A percentile compares a stretch with the other conserved stretches of the same genome.
Conservation (phyloP, 1,140 invertebrate genomes). For the Lordiphosa mommai region DNA sequence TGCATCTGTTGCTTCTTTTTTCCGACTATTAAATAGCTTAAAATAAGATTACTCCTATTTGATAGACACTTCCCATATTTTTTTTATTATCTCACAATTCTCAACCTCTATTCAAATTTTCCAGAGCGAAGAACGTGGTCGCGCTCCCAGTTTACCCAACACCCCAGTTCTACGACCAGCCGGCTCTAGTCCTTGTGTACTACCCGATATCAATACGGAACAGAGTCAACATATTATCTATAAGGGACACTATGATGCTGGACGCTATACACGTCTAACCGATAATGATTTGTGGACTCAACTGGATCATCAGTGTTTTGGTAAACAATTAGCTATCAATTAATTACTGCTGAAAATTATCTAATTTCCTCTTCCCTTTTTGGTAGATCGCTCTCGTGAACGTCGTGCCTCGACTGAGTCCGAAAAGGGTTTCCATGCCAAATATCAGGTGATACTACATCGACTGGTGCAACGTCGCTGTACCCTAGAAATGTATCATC, state of each 20-base stretch:
- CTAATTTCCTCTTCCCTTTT: background rate
- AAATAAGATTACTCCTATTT: too few relatives aligned
- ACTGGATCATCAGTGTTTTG: conserved; percentile 80
- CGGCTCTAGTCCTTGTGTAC: conserved; percentile 84
- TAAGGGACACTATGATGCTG: conserved; percentile 85
- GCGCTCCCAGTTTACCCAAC: conserved; percentile 84
- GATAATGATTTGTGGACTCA: conserved; percentile 87
- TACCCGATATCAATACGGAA: conserved; percentile 84
- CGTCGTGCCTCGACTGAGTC: conserved; percentile 90
- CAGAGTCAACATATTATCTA: conserved; percentile 86
- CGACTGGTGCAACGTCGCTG: conserved; percentile 94
- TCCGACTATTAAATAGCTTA: too few relatives aligned
- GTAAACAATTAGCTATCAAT: conserved; percentile 11
- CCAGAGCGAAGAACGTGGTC: conserved; percentile 88
- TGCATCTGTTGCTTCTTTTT: too few relatives aligned
- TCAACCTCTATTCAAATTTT: background rate
- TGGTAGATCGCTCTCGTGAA: conserved; percentile 71
- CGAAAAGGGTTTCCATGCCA: conserved; percentile 91
- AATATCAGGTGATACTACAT: conserved; percentile 92
- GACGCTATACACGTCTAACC: conserved; percentile 88
- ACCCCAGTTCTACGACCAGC: conserved; percentile 85
- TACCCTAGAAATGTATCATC: conserved; percentile 93
- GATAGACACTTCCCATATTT: too few relatives aligned
- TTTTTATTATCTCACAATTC: too few relatives aligned
- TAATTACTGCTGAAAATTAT: background rate